phyloP scores from a whole-genome alignment of 2,113 vertebrate species.

The Clarias macrocephalus region DNA sequence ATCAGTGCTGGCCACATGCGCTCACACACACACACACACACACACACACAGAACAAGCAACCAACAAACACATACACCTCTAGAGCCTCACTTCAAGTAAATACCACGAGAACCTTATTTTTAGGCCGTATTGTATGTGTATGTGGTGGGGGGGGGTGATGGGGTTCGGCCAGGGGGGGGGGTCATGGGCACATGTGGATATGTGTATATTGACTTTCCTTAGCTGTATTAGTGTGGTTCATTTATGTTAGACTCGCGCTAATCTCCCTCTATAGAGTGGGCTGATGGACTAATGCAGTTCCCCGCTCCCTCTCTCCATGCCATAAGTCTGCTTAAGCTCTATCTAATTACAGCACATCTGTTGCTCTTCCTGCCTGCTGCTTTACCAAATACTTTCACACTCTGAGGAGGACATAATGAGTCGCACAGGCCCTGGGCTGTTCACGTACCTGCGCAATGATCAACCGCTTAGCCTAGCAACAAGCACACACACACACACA shows the following conservation, averaged over 20 bases:
- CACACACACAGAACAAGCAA: neutral
- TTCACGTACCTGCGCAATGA: slow-evolving; percentile 70
- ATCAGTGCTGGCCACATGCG: slow-evolving; percentile 77
- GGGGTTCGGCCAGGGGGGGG: too few relatives aligned
- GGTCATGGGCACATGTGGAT: neutral
- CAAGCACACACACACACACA: slow-evolving; percentile 48
- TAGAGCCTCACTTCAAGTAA: neutral
- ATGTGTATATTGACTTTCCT: slow-evolving; percentile 19
- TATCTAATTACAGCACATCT: slow-evolving; percentile 82
- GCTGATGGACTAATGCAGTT: slow-evolving; percentile 18
- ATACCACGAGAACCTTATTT: neutral
- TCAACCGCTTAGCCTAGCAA: slow-evolving; percentile 65
- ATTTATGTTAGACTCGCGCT: slow-evolving; percentile 35
- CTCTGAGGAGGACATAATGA: slow-evolving; percentile 76
- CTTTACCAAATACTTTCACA: slow-evolving; percentile 79
- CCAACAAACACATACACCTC: neutral
- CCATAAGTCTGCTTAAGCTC: slow-evolving; percentile 79
- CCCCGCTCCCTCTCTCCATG: slow-evolving; percentile 69
- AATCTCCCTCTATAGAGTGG: slow-evolving; percentile 41
- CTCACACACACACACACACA: slow-evolving; percentile 36
- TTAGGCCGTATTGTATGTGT: neutral
- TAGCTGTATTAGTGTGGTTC: slow-evolving; percentile 30
- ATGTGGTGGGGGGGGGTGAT: neutral
- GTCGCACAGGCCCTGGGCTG: slow-evolving; percentile 71
- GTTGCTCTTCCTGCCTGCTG: slow-evolving; percentile 78